Conservation (phyloP, 2,888 invertebrate genomes). For the Synanthedon vespiformis region DNA sequence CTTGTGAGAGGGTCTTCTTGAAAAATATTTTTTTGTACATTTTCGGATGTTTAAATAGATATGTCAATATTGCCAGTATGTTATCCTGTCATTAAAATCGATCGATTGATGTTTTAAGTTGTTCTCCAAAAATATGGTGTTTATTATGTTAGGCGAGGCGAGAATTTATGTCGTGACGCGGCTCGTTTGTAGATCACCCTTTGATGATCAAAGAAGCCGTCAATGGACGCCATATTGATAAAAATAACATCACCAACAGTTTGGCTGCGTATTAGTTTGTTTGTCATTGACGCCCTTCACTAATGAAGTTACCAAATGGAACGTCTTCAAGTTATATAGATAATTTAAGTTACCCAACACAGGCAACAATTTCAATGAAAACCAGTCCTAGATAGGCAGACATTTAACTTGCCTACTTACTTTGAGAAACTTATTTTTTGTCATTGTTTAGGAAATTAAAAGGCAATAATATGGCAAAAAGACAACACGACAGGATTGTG, state of each 20-base stretch:
- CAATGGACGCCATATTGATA: slow-evolving; percentile 5
- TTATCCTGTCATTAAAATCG: neutral
- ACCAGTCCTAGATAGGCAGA: too few relatives aligned
- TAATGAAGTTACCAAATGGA: neutral
- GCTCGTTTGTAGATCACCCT: slow-evolving; percentile 23
- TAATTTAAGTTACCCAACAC: too few relatives aligned
- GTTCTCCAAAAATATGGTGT: slow-evolving; percentile 26
- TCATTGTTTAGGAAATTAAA: too few relatives aligned
- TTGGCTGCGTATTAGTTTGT: neutral
- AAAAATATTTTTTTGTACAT: too few relatives aligned
- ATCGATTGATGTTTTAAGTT: slow-evolving; percentile 5
- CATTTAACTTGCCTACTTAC: too few relatives aligned
- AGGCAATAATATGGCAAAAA: too few relatives aligned
- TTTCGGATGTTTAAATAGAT: too few relatives aligned
- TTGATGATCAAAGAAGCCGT: slow-evolving; percentile 6
- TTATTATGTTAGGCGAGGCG: slow-evolving; percentile 24
- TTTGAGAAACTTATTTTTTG: too few relatives aligned
- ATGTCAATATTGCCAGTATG: neutral
- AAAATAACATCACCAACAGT: slow-evolving; percentile 4
- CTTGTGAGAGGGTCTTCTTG: too few relatives aligned
- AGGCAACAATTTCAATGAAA: too few relatives aligned
- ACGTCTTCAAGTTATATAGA: too few relatives aligned
- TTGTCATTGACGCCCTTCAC: neutral
- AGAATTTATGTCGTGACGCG: slow-evolving; percentile 24
- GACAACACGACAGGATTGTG: too few relatives aligned